These are phyloP conservation scores for Chelonia mydas DNA, from an alignment of 2,797 vertebrate species.

Conservation along the genomic window DNA sequence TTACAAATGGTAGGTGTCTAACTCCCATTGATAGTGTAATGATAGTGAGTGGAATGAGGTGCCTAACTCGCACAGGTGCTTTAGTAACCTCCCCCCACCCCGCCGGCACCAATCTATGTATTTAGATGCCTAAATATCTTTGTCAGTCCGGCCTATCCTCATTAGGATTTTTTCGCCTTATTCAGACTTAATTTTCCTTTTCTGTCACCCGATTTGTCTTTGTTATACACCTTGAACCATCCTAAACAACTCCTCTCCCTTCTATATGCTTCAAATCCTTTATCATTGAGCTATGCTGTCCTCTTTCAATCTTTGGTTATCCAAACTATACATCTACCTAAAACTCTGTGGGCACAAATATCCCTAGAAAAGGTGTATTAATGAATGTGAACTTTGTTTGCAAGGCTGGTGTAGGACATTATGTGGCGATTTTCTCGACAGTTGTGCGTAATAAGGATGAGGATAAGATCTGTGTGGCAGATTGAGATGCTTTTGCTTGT, in stretches of 20 bases:
- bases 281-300: neutral
- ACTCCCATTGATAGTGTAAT: neutral
- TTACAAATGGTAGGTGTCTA: neutral
- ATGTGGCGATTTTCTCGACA: neutral
- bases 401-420: rapidly evolving
- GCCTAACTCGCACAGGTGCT: neutral
- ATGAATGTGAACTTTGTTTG: neutral
- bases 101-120: neutral
- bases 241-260: neutral
- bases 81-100: neutral
- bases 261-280: neutral
- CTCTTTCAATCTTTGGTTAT: neutral
- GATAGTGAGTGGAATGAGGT: neutral
- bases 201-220: neutral
- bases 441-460: rapidly evolving
- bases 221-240: neutral
- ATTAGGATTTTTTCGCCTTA: neutral
- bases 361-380: neutral
- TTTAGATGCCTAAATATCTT: neutral
- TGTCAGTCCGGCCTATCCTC: neutral
- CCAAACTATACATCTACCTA: neutral
- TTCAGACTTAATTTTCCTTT: neutral
- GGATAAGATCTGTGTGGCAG: rapidly evolving
- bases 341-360: neutral
- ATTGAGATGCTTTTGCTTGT: neutral